phyloP scores from a whole-genome alignment of 2,113 vertebrate species.

The Myotis brandtii region DNA sequence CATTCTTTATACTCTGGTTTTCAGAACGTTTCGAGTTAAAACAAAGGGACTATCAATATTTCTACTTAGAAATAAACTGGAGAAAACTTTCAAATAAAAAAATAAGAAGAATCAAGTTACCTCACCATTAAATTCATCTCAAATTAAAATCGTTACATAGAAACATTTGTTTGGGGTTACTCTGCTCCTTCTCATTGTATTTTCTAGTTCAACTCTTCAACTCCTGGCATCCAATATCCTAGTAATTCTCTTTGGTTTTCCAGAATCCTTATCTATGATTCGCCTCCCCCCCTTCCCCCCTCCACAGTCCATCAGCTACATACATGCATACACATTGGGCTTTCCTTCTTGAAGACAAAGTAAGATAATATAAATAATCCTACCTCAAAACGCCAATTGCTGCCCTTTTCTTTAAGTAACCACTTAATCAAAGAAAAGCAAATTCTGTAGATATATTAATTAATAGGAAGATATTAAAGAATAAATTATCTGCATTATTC shows the following conservation, averaged over 20 bases:
- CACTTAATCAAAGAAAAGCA: conserved; percentile 9
- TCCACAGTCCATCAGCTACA: background rate
- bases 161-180: background rate
- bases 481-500: background rate
- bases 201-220: background rate
- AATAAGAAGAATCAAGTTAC: background rate
- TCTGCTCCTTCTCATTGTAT: background rate
- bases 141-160: background rate
- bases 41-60: conserved; percentile 1
- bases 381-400: background rate
- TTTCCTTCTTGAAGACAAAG: background rate
- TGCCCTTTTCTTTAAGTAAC: background rate
- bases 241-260: background rate
- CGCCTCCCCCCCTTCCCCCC: no score
- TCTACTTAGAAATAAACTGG: conserved; percentile 24
- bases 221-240: background rate
- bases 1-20: conserved; percentile 8
- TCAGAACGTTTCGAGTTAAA: background rate
- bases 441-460: background rate
- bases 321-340: background rate
- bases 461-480: background rate
- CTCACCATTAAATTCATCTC: background rate
- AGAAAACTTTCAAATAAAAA: conserved; percentile 43
- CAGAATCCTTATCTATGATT: background rate
- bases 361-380: background rate